Percentiles rank a stretch among this genome's conserved stretches.
Evolutionary conservation across 2,113 vertebrate species (phyloP).

Genomic region (Scalopus aquaticus): DNA sequence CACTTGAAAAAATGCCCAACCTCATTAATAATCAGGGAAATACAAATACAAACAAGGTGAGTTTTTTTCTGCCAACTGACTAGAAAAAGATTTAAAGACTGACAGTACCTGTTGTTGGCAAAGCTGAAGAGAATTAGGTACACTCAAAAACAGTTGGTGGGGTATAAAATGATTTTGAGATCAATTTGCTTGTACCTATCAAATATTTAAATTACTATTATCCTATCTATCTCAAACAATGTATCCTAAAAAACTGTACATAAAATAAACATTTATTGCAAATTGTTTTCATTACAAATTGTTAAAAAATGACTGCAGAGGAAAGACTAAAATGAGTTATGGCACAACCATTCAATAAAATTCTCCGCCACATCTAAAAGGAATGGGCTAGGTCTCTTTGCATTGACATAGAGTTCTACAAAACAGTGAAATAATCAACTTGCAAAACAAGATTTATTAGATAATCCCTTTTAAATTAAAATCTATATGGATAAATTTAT

Average conservation of each 20-base stretch:
- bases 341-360: background rate
- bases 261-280: background rate
- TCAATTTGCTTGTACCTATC: background rate
- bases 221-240: background rate
- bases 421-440: background rate
- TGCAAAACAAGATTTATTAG: background rate
- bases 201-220: background rate
- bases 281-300: conserved; percentile 20
- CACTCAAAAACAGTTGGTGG: background rate
- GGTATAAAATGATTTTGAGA: background rate
- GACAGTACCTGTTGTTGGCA: background rate
- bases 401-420: background rate
- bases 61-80: background rate
- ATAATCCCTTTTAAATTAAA: background rate
- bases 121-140: background rate
- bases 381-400: background rate
- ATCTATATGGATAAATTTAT: background rate
- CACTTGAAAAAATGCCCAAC: background rate
- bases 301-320: background rate
- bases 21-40: background rate
- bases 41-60: background rate
- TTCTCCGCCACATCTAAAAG: background rate
- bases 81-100: background rate
- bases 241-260: background rate
- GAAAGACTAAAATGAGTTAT: background rate